Evolutionary conservation across 2,113 vertebrate species (phyloP).

Genomic region (Pterocles burchelli): DNA sequence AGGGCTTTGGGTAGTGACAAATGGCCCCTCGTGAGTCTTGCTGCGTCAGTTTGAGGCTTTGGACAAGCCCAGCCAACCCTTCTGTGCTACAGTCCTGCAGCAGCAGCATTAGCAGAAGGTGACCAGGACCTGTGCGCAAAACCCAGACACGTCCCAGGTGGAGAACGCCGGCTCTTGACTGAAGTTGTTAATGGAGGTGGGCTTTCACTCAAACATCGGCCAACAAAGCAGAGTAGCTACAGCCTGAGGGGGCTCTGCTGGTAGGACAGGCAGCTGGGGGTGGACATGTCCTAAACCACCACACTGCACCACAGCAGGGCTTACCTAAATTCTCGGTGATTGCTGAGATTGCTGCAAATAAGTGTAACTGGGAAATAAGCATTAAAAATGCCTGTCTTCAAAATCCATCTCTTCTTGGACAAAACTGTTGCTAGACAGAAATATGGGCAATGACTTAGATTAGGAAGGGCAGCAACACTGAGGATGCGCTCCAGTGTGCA

Average conservation of each 20-base stretch:
- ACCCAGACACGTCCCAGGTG: background rate
- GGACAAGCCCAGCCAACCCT: background rate
- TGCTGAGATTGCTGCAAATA: background rate
- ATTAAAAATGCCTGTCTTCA: background rate
- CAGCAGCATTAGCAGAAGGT: background rate
- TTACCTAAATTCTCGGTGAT: background rate
- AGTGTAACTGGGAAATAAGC: background rate
- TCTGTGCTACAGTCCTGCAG: background rate
- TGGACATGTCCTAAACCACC: background rate
- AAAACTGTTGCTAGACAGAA: background rate
- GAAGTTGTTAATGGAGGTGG: background rate
- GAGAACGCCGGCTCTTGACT: rapidly evolving
- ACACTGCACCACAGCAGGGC: rapidly evolving
- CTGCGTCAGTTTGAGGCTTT: background rate
- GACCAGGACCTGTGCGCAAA: background rate
- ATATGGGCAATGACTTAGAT: background rate
- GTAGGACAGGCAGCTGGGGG: background rate
- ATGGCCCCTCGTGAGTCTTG: background rate
- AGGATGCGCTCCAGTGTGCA: background rate
- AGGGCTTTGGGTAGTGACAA: slow-evolving; percentile 29
- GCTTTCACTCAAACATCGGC: background rate
- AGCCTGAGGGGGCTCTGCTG: background rate
- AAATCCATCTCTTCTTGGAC: background rate
- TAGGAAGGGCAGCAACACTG: background rate
- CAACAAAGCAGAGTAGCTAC: background rate